These are phyloP conservation scores for Rhagoletis zephyria DNA, from an alignment of 1,140 invertebrate species.

Conservation along the genomic window DNA sequence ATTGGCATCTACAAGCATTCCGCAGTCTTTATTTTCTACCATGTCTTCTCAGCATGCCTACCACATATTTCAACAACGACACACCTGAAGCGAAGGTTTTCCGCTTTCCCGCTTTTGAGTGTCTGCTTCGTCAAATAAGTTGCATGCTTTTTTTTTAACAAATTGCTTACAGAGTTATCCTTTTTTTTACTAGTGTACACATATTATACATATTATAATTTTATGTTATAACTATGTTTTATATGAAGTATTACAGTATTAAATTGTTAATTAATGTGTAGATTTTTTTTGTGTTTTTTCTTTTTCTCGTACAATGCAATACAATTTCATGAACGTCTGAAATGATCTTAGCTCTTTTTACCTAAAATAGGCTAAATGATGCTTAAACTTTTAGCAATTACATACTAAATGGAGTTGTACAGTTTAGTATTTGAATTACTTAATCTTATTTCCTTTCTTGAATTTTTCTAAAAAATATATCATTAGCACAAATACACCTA, in stretches of 20 bases:
- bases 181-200: conserved; percentile 56
- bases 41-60: too few relatives aligned
- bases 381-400: neutral
- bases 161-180: neutral
- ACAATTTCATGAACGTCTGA: neutral
- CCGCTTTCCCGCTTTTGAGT: conserved; percentile 55
- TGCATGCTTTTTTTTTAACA: conserved; percentile 54
- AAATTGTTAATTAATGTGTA: too few relatives aligned
- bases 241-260: neutral
- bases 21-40: too few relatives aligned
- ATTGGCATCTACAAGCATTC: too few relatives aligned
- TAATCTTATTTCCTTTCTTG: conserved; percentile 53
- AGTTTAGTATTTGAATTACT: conserved; percentile 37
- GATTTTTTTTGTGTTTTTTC: neutral
- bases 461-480: conserved; percentile 54
- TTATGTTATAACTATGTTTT: neutral
- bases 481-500: conserved; percentile 54
- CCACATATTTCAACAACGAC: too few relatives aligned
- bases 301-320: conserved; percentile 27
- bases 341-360: neutral
- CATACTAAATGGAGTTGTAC: neutral
- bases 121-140: neutral
- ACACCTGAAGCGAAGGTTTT: neutral
- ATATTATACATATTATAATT: neutral
- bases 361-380: too few relatives aligned